Conservation (phyloP, 2,888 invertebrate species). For the Apotomis capreana region DNA sequence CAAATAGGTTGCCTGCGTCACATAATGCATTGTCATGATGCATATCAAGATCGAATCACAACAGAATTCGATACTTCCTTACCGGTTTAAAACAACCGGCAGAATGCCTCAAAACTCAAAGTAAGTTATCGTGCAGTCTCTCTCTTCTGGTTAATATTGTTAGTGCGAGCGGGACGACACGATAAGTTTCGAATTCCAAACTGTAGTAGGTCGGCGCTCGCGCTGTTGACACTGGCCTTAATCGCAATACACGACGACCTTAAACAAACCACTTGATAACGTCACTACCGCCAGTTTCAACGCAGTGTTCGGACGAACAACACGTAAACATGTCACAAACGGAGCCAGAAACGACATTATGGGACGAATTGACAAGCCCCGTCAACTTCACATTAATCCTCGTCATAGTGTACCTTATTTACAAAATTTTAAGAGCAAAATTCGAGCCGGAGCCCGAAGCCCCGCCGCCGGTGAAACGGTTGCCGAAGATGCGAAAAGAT, state of each 20-base stretch:
- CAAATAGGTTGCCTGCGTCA: neutral
- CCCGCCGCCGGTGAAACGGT: constrained; percentile 76
- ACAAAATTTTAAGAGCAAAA: constrained; percentile 84
- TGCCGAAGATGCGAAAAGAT: constrained; percentile 94
- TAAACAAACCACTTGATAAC: constrained; percentile 40
- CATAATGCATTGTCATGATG: constrained; percentile 21
- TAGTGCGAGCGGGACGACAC: no score
- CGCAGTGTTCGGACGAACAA: constrained; percentile 27
- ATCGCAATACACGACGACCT: constrained; percentile 43
- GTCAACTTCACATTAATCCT: constrained; percentile 70
- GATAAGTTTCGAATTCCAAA: neutral
- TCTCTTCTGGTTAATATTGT: no score
- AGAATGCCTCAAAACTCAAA: no score
- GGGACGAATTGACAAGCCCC: constrained; percentile 77
- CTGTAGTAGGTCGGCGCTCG: constrained; percentile 14
- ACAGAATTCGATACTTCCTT: constrained; percentile 36
- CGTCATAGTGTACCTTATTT: constrained; percentile 81
- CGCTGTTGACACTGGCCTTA: constrained; percentile 40
- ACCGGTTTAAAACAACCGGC: constrained; percentile 3
- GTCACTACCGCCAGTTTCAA: constrained; percentile 43
- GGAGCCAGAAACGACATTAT: constrained; percentile 55
- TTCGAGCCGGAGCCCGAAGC: constrained; percentile 66
- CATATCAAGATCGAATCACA: constrained; percentile 25
- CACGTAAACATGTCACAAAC: constrained; percentile 41
- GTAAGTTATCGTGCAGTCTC: no score